Base-by-base conservation (phyloP, 2,888 invertebrate genomes). In the Drosophila prostipennis region DNA sequence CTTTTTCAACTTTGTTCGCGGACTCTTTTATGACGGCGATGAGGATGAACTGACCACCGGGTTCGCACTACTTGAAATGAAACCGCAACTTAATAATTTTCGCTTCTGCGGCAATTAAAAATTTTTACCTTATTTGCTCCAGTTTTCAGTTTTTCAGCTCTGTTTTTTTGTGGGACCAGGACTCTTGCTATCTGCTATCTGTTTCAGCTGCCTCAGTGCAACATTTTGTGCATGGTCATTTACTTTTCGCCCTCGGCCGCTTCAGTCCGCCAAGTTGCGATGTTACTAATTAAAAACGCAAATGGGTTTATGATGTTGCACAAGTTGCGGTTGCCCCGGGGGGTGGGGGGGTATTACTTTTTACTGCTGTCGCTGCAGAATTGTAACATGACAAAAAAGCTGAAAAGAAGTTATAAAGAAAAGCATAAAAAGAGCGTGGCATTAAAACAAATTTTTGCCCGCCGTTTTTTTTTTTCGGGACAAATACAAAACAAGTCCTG, bases 261-360 rank as follows among this genome's bases (percentile, higher is more conserved):
- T 49, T 48, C 59, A 48, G 26, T 70, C 53, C 39, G 72, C 72
- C 64, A 71, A 71, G 55, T 73, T 76, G 83, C 83, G 79, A 74
- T 78, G 86, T 80, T 86, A 78, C 85, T 85, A 85, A 85, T 85
- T 85, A 87, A 87, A 85, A 85, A 87, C 85, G 86, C 88, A 85
- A 85, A 85, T 87, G 86, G 88, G 87, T 87, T 87, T 86, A 86
- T 86, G 86, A 87, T 85, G 85, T 85, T 79, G 88, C 87, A 86
- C 83, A 87, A 85, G 86, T 77, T 87, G 85, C 65, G 85, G 88
- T 77, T 67, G 77, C 72, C 68, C 67, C 52, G 26, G 7, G 40
- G 11, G 53, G n/a, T n/a, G n/a, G 4, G 6, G 29, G 37, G 29
- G 37, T 19, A 67, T 45, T 65, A 59, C 51, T 70, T 84, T 81